A percentile compares a stretch with the other conserved stretches of the same genome.
These are phyloP conservation scores for Trididemnum clinides DNA, from an alignment of 23 tunicate species.

Conservation along the genomic window DNA sequence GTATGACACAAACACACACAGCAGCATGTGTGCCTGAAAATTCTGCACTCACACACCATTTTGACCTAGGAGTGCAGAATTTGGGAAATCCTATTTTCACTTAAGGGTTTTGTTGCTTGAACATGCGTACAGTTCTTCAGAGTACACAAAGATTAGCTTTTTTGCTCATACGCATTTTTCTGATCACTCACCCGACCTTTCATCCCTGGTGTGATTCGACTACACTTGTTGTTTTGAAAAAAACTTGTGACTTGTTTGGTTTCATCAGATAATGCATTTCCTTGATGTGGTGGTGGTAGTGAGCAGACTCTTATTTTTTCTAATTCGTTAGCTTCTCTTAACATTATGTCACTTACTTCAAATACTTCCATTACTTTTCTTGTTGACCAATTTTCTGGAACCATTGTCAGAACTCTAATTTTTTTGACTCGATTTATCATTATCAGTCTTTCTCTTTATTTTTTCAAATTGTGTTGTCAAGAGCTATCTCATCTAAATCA, in stretches of 20 bases:
- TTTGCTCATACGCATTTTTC: too few species aligned
- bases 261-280: background rate
- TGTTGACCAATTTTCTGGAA: background rate
- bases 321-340: background rate
- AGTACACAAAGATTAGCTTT: constrained; percentile 6
- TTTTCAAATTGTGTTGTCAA: background rate
- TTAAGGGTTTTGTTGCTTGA: background rate
- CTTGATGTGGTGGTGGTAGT: background rate
- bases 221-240: background rate
- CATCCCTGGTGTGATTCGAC: constrained; percentile 14
- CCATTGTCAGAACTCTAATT: constrained; percentile 11
- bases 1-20: background rate
- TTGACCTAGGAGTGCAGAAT: background rate
- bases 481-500: background rate
- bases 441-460: too few species aligned
- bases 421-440: constrained; percentile 10
- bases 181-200: background rate
- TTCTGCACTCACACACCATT: constrained; percentile 37
- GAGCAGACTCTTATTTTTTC: background rate
- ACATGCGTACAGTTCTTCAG: background rate
- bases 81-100: constrained; percentile 4
- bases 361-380: background rate
- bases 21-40: constrained; percentile 24
- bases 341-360: background rate
- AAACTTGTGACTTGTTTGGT: background rate